phyloP scores from a whole-genome alignment of 2,113 vertebrate species.

The Macrotis lagotis region DNA sequence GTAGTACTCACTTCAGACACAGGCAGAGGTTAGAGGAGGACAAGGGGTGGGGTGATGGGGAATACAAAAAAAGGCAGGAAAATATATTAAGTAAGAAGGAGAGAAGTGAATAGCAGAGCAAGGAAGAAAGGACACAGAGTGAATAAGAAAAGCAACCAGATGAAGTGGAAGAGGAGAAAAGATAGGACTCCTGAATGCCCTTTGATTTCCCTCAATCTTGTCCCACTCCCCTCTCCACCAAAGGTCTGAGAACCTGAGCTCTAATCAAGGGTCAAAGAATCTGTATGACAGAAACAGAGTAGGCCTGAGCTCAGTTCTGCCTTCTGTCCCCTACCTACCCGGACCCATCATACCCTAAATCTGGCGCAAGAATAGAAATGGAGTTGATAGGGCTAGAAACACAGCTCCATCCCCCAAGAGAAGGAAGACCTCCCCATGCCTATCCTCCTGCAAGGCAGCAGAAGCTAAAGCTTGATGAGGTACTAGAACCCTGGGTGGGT shows the following conservation, averaged over 20 bases:
- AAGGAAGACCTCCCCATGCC: background rate
- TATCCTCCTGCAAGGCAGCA: background rate
- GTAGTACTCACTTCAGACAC: background rate
- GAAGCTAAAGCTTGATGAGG: background rate
- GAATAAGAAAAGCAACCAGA: background rate
- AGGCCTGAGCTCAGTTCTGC: conserved; percentile 1
- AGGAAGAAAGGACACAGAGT: background rate
- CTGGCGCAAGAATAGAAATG: background rate
- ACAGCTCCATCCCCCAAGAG: background rate
- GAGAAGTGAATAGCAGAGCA: fast-evolving
- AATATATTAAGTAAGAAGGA: background rate
- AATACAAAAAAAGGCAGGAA: background rate
- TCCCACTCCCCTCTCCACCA: background rate
- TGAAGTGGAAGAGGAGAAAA: background rate
- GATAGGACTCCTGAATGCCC: background rate
- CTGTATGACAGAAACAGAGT: background rate
- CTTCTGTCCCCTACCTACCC: background rate
- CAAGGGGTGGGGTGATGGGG: background rate
- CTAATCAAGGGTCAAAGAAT: background rate
- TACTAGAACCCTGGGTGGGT: background rate
- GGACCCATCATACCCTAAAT: background rate
- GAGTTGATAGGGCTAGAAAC: background rate
- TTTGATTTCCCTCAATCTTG: background rate
- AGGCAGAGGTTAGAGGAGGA: background rate
- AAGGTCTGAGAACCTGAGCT: background rate